Percentiles rank a stretch among this genome's conserved stretches.
phyloP scores from a whole-genome alignment of 2,888 invertebrate genomes.

The Leucoma salicis region DNA sequence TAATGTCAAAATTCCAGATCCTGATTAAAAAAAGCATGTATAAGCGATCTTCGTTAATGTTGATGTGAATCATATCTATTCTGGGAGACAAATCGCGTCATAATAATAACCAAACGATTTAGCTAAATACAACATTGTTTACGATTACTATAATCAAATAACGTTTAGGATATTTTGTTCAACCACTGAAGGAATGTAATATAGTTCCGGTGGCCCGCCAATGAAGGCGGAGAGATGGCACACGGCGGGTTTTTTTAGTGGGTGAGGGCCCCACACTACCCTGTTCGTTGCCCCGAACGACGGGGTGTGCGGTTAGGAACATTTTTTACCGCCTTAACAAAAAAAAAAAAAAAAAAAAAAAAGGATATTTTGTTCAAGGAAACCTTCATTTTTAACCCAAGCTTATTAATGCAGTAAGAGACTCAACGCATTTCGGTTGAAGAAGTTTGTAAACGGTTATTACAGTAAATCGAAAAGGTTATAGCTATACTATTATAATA shows the following conservation, averaged over 20 bases:
- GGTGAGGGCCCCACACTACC: too few species aligned
- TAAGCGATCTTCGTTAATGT: constrained; percentile 23
- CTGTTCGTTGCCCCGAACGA: too few species aligned
- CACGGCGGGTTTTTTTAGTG: too few species aligned
- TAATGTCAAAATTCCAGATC: not conserved
- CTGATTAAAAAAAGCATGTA: not conserved
- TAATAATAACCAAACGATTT: constrained; percentile 25
- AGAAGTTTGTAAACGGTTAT: constrained; percentile 63
- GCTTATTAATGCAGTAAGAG: constrained; percentile 19
- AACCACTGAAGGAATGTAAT: too few species aligned
- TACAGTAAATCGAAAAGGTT: constrained; percentile 64
- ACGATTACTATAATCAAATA: constrained; percentile 33
- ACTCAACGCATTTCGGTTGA: constrained; percentile 24
- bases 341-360: too few species aligned
- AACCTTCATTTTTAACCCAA: constrained; percentile 16
- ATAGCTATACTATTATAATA: constrained; percentile 68
- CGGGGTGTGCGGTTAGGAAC: too few species aligned
- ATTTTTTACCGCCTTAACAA: too few species aligned
- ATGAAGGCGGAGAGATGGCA: too few species aligned
- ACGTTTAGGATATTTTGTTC: constrained; percentile 24
- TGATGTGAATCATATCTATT: constrained; percentile 31
- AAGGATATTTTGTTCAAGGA: constrained; percentile 21
- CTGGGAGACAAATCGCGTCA: constrained; percentile 22
- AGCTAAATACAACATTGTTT: constrained; percentile 25
- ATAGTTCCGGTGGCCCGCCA: too few species aligned